phyloP scores from a whole-genome alignment of 2,797 vertebrate genomes.

The Hypotaenidia philippensis region DNA sequence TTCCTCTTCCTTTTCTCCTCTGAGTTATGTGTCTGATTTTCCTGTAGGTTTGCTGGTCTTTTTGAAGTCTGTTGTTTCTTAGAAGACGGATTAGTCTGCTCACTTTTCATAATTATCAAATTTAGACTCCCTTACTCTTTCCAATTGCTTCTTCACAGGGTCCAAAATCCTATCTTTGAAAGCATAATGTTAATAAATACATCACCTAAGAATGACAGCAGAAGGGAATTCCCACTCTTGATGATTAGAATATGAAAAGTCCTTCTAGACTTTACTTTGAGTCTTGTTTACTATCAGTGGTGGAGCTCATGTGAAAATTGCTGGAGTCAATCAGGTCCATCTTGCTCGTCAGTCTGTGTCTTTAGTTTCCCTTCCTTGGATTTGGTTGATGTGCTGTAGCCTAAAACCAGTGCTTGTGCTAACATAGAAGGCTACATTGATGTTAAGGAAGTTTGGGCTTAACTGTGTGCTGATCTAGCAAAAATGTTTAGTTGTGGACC shows the following conservation, averaged over 20 bases:
- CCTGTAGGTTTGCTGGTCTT: neutral
- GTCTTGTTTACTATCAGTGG: neutral
- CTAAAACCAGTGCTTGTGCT: neutral
- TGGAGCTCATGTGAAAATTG: neutral
- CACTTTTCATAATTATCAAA: neutral
- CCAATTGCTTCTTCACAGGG: neutral
- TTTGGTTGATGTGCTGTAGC: neutral
- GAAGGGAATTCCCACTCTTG: neutral
- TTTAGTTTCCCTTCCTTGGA: neutral
- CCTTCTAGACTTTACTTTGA: neutral
- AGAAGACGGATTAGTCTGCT: neutral
- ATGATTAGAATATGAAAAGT: neutral
- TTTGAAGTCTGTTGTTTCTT: neutral
- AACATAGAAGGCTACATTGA: neutral
- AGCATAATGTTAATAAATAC: constrained; percentile 9
- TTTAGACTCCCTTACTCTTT: neutral
- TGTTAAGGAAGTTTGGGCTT: neutral
- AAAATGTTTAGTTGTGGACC: neutral
- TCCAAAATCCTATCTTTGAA: neutral
- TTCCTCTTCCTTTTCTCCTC: neutral
- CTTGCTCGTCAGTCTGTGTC: neutral
- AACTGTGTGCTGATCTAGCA: neutral
- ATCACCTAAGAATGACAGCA: neutral
- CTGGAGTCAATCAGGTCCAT: neutral
- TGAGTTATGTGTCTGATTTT: neutral